Evolutionary conservation across 2,888 invertebrate species (phyloP), one percentile per base, ranked within the genome.

Genomic region (Enchytraeus crypticus): DNA sequence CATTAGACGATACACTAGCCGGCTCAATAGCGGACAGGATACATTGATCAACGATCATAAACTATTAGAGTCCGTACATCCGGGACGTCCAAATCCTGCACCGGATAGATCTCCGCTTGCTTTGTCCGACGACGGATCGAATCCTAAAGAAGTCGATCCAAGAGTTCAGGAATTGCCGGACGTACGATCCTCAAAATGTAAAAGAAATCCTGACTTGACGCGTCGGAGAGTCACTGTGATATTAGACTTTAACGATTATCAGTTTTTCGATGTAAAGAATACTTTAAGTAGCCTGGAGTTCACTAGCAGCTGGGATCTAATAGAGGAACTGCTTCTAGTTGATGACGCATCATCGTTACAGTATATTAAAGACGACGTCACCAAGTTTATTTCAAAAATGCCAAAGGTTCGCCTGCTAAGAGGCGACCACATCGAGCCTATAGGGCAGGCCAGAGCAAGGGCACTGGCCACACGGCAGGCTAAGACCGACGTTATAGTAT

Each of bases 321-420:
- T 69, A 18, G 30, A 51, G n/a, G 69, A 69, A 55, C 65, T 69
- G 29, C 49, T 69, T 33, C 43, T 69, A 2, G 56, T 69, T 14
- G 69, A 69, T 54, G 69, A 70, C 55, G 69, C 66, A 5, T 62
- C 66, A 2, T 61, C 67, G 3, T 54, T 69, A 33, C 61, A 64
- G 51, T 61, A 69, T 56, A 65, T 69, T 33, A 43, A 55, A 11
- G 55, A 66, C 18, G 64, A 66, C 8, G 51, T 64, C 18, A 46
- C 38, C 11, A 21, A 14, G 14, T 69, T 54, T 43, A 59, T 66
- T 30, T 32, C 53, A 5, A 54, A 53, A 5, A 46, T 69, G 1
- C 56, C 59, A 5, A 60, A 62, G 27, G 60, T 53, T 5, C 43
- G 61, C 18, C 38, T 66, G 21, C 3, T 69, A 21, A 49, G 62